A percentile compares a stretch with the other conserved stretches of the same genome.
These are phyloP conservation scores for Ichneumoninae sp. DNA, from an alignment of 2,888 invertebrate genomes.

Conservation along the genomic window DNA sequence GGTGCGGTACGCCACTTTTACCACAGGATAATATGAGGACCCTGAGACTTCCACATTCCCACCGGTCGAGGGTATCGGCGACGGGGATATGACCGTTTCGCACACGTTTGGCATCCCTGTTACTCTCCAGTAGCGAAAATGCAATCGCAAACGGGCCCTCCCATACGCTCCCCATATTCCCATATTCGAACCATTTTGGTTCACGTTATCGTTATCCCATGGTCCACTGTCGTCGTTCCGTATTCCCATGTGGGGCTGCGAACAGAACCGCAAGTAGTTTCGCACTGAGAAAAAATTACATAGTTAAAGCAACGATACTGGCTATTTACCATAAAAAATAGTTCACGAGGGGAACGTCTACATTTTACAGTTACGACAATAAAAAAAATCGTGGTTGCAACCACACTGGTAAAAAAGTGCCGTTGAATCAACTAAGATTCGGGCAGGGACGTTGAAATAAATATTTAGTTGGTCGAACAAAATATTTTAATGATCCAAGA, in stretches of 20 bases:
- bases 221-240: neutral
- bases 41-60: neutral
- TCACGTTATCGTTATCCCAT: constrained; percentile 36
- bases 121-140: neutral
- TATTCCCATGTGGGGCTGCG: constrained; percentile 16
- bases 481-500: too few species aligned
- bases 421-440: too few species aligned
- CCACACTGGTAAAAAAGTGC: too few species aligned
- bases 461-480: too few species aligned
- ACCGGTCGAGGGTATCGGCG: constrained; percentile 21
- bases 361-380: too few species aligned
- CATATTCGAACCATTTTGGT: constrained; percentile 32
- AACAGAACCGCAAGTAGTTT: neutral
- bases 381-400: too few species aligned
- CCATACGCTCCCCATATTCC: neutral
- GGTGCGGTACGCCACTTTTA: constrained; percentile 54
- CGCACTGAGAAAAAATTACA: too few species aligned
- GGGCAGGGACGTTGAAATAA: too few species aligned
- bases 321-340: too few species aligned
- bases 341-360: too few species aligned
- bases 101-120: neutral
- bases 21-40: constrained; percentile 44
- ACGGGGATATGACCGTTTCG: constrained; percentile 3
- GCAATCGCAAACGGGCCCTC: neutral
- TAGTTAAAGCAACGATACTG: too few species aligned